phyloP scores from a whole-genome alignment of 2,797 vertebrate species.

The Phoeniculus purpureus region DNA sequence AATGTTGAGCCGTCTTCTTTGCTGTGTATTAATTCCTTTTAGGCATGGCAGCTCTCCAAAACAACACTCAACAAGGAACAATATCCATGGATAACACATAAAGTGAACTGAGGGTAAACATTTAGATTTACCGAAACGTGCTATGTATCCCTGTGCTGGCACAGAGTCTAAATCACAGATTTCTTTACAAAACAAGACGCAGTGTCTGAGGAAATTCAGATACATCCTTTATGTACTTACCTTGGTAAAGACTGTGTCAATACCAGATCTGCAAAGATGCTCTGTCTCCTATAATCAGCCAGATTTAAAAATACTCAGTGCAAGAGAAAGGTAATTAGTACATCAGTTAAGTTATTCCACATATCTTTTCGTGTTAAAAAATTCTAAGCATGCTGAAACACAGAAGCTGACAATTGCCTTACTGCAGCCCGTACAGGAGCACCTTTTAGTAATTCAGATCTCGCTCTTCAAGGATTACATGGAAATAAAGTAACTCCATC shows the following conservation, averaged over 20 bases:
- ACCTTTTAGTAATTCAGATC: not conserved
- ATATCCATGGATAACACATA: not conserved
- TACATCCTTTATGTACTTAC: not conserved
- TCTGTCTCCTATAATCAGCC: not conserved
- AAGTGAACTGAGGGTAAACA: not conserved
- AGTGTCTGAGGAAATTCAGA: not conserved
- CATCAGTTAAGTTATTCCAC: not conserved
- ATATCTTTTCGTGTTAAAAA: not conserved
- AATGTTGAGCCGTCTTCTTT: not conserved
- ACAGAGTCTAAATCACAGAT: not conserved
- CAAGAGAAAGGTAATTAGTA: not conserved
- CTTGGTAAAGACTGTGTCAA: not conserved
- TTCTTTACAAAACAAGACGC: not conserved
- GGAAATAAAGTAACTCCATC: not conserved
- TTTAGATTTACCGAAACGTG: not conserved
- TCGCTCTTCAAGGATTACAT: not conserved
- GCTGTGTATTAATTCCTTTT: not conserved
- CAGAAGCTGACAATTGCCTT: accelerated
- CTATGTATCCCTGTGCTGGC: not conserved
- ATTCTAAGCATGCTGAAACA: not conserved
- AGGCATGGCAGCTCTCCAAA: not conserved
- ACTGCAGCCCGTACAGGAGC: accelerated
- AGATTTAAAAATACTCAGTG: not conserved
- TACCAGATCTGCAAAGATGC: not conserved
- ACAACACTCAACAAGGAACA: not conserved